These are phyloP conservation scores for Antrozous pallidus DNA, from an alignment of 2,797 vertebrate genomes.

Conservation along the genomic window DNA sequence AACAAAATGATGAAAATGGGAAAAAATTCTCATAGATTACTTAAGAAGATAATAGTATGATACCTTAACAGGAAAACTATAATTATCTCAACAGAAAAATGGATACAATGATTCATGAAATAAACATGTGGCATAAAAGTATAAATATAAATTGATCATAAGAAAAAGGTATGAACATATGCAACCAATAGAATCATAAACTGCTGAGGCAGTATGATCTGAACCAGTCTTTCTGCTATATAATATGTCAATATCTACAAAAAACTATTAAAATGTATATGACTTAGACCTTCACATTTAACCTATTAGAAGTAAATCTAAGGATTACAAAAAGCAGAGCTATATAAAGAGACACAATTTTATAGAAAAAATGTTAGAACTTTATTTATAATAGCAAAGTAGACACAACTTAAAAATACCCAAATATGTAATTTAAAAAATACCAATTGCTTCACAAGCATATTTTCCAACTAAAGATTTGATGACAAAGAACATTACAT, in stretches of 20 bases:
- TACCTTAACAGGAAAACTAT: not conserved
- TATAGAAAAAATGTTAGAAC: not conserved
- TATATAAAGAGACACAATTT: not conserved
- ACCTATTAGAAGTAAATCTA: not conserved
- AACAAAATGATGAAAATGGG: not conserved
- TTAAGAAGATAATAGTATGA: not conserved
- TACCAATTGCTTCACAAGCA: not conserved
- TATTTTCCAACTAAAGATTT: constrained; percentile 1
- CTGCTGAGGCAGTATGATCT: not conserved
- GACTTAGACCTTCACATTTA: not conserved
- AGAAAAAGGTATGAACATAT: not conserved
- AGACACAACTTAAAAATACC: not conserved
- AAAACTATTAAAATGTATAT: not conserved
- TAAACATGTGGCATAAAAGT: not conserved
- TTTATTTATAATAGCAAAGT: not conserved
- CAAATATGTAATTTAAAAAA: not conserved
- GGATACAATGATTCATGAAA: not conserved
- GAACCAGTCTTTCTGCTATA: not conserved
- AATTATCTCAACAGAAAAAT: not conserved
- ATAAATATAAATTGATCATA: not conserved
- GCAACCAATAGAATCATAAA: not conserved
- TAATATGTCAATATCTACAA: not conserved
- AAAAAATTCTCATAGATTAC: not conserved
- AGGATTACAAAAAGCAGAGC: not conserved
- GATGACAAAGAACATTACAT: not conserved